Conservation (phyloP, 2,797 vertebrate genomes). For the Sternotherus odoratus region DNA sequence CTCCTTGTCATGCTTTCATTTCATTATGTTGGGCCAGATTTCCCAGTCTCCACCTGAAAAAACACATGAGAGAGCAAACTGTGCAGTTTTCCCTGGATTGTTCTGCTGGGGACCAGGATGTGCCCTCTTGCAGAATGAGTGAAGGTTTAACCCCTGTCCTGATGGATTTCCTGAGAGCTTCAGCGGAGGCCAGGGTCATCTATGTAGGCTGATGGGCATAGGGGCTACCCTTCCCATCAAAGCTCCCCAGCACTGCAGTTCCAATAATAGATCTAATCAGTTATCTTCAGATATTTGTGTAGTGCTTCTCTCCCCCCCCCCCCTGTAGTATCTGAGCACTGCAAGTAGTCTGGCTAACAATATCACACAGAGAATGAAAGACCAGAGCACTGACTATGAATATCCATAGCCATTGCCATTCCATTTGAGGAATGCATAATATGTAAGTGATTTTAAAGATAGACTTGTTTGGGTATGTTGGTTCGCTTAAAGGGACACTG, state of each 20-base stretch:
- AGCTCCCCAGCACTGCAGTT: background rate
- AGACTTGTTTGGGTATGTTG: conserved; percentile 47
- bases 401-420: background rate
- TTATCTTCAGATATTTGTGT: background rate
- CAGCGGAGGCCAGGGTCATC: background rate
- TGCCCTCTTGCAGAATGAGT: background rate
- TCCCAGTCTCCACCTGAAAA: background rate
- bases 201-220: background rate
- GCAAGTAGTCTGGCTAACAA: background rate
- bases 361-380: background rate
- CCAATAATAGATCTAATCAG: background rate
- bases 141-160: background rate
- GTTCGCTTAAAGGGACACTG: conserved; percentile 54
- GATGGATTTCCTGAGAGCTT: background rate
- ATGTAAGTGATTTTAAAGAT: conserved; percentile 63
- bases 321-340: background rate
- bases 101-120: background rate
- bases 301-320: background rate
- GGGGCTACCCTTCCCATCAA: background rate
- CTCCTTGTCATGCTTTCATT: background rate
- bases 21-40: background rate
- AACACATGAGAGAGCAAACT: background rate
- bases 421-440: background rate
- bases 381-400: background rate
- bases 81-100: background rate